A percentile compares a stretch with the other conserved stretches of the same genome.
phyloP scores from a whole-genome alignment of 2,888 invertebrate genomes.

The Eilema depressum region DNA sequence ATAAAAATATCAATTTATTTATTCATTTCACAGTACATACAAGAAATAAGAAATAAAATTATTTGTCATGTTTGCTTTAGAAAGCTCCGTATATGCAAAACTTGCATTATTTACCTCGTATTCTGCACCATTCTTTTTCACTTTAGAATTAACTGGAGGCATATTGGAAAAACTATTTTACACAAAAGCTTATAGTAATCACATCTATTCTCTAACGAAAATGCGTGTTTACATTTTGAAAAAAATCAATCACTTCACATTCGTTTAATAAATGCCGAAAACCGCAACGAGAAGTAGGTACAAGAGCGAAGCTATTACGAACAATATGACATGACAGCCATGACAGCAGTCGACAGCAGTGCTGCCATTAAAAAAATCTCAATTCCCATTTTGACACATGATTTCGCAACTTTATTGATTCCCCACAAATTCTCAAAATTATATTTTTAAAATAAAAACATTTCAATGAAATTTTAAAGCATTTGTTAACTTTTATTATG shows the following conservation, averaged over 20 bases:
- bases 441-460: too few species aligned
- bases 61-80: slow-evolving; percentile 5
- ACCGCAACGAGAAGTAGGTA: slow-evolving; percentile 54
- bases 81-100: slow-evolving; percentile 21
- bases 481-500: too few species aligned
- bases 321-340: slow-evolving; percentile 27
- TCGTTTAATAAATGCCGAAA: slow-evolving; percentile 65
- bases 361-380: not conserved
- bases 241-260: slow-evolving; percentile 54
- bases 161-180: slow-evolving; percentile 56
- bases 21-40: not conserved
- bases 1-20: not conserved
- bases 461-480: too few species aligned
- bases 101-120: slow-evolving; percentile 77
- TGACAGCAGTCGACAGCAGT: slow-evolving; percentile 6
- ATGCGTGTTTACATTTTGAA: slow-evolving; percentile 58
- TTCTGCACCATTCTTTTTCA: slow-evolving; percentile 81
- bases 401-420: too few species aligned
- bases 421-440: too few species aligned
- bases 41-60: not conserved
- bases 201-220: slow-evolving; percentile 34
- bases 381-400: too few species aligned
- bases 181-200: slow-evolving; percentile 29
- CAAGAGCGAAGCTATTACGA: slow-evolving; percentile 45
- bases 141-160: slow-evolving; percentile 83